phyloP scores from a whole-genome alignment of 1,140 invertebrate genomes.

The Notospermus geniculatus region DNA sequence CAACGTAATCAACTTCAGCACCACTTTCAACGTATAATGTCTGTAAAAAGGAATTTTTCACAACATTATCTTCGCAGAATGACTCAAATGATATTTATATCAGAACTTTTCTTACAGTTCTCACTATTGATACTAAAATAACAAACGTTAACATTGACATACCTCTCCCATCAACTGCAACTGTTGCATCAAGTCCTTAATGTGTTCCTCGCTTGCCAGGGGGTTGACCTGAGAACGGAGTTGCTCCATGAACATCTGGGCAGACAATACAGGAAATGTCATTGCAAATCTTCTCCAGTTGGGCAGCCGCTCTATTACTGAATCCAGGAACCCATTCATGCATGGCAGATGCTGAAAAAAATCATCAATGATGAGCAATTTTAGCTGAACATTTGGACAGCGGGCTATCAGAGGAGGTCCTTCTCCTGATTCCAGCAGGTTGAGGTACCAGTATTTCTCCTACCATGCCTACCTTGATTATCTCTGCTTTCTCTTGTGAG shows the following conservation, averaged over 20 bases:
- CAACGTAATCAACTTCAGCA: slow-evolving; percentile 65
- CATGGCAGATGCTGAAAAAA: slow-evolving; percentile 60
- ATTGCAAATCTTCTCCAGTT: slow-evolving; percentile 60
- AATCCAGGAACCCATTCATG: slow-evolving; percentile 66
- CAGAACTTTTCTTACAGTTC: too few species aligned
- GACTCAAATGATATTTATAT: too few species aligned
- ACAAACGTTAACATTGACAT: too few species aligned
- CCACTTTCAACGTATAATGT: slow-evolving; percentile 60
- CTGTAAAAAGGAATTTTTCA: slow-evolving; percentile 45
- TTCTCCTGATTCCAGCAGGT: too few species aligned
- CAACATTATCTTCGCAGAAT: too few species aligned
- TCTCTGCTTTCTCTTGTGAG: slow-evolving; percentile 53
- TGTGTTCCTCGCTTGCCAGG: slow-evolving; percentile 67
- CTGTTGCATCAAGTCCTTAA: slow-evolving; percentile 68
- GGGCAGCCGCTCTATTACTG: slow-evolving; percentile 61
- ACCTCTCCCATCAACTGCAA: slow-evolving; percentile 71
- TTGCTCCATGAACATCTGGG: slow-evolving; percentile 65
- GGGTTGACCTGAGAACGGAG: slow-evolving; percentile 68
- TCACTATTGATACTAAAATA: too few species aligned
- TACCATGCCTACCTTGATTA: slow-evolving; percentile 59
- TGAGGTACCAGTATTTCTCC: too few species aligned
- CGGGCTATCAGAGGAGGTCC: too few species aligned
- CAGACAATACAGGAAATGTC: slow-evolving; percentile 68
- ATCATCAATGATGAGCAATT: too few species aligned
- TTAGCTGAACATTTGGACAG: too few species aligned